Evolutionary conservation across 2,797 vertebrate species (phyloP), one percentile per base, ranked within the genome.

Genomic region (Cyprinella venusta): DNA sequence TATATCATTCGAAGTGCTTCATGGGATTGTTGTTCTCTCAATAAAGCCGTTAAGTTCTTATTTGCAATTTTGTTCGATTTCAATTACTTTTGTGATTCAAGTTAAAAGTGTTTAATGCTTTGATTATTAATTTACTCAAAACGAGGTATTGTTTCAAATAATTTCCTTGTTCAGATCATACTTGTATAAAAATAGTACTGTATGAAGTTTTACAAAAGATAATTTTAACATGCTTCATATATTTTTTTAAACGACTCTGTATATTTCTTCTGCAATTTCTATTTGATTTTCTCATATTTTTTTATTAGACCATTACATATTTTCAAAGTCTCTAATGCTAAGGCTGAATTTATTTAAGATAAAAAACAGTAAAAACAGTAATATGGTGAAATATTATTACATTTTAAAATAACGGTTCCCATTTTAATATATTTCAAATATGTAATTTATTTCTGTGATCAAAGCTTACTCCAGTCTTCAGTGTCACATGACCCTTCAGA

Each of bases 81-180:
- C 6, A 45, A 18, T 48, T 70, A 18, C 7, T 18, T 48, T 48
- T 26, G n/a, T 18, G 15, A 26, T 18, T 5, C n/a, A 45, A 45
- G 8, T 30, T 45, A 45, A 13, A 13, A 45, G 42, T 13, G 13
- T 45, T 13, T 45, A 45, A 45, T 45, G 42, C 42, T 45, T 45
- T 45, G 16, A 33, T 33, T 33, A 18, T 71, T 0, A 5, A 50
- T 71, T 71, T 48, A 48, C 48, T 71, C 24, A 69, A 42, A 26
- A 70, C 26, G 4, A 70, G 1, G 40, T 18, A 1, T 30, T 30
- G 30, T 30, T 70, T 70, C 0, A 26, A 26, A 12, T 38, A 2
- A 67, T 67, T 68, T 68, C 19, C 38, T 68, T 67, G 19, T 67
- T 67, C 65, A 67, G 9, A 68, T 40, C 19, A 68, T 68, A n/a